Percentiles rank a stretch among this genome's conserved stretches.
Conservation (phyloP, 2,113 vertebrate genomes). For the Rhipidura dahli region DNA sequence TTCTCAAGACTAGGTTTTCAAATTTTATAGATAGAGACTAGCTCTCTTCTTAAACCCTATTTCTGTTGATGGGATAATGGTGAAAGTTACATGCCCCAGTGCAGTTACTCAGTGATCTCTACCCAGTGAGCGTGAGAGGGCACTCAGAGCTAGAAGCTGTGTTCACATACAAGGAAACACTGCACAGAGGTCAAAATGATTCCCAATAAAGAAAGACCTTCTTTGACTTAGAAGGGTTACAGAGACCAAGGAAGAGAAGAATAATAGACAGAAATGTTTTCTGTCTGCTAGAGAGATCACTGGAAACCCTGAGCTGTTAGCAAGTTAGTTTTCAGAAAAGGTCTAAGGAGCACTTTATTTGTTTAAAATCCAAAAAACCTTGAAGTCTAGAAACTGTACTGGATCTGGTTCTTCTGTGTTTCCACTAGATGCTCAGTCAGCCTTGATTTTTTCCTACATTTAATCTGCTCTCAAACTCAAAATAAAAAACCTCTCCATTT, state of each 20-base stretch:
- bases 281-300: not conserved
- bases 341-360: not conserved
- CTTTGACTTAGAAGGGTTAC: not conserved
- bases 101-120: not conserved
- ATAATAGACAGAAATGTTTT: not conserved
- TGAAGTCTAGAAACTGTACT: not conserved
- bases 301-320: not conserved
- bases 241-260: not conserved
- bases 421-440: not conserved
- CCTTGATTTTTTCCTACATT: not conserved
- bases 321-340: not conserved
- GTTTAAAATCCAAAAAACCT: not conserved
- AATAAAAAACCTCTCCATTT: not conserved
- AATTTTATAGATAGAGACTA: not conserved
- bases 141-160: not conserved
- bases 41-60: not conserved
- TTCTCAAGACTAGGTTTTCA: not conserved
- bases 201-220: not conserved
- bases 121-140: not conserved
- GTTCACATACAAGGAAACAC: not conserved
- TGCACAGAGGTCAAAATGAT: not conserved
- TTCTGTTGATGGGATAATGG: not conserved
- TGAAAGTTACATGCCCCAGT: not conserved
- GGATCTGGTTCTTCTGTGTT: not conserved
- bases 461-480: not conserved